These are phyloP conservation scores for Scolanthus callimorphus DNA, from an alignment of 92 coral and sea anemone genomes.

Conservation along the genomic window DNA sequence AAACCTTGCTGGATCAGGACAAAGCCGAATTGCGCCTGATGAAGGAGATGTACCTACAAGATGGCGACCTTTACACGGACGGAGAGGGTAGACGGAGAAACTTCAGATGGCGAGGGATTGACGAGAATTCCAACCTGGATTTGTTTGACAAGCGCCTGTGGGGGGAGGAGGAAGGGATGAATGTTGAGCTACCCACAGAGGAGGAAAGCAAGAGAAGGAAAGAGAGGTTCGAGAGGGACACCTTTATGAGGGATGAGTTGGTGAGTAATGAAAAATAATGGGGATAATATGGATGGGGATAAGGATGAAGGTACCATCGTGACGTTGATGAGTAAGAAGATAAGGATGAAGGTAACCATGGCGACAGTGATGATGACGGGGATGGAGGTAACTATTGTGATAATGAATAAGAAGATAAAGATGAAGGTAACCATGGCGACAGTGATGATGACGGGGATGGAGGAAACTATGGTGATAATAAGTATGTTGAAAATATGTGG, in stretches of 20 bases:
- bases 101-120: slow-evolving; percentile 94
- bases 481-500: no score
- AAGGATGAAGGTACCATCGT: no score
- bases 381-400: no score
- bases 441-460: no score
- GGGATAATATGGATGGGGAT: no score
- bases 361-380: no score
- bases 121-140: slow-evolving; percentile 78
- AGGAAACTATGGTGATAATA: no score
- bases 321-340: no score
- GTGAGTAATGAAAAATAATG: no score
- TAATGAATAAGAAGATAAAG: no score
- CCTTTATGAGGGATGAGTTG: slow-evolving; percentile 89
- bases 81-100: slow-evolving; percentile 86
- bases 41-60: slow-evolving; percentile 90
- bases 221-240: slow-evolving; percentile 87
- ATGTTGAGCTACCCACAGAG: slow-evolving; percentile 64
- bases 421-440: no score
- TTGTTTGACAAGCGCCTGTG: slow-evolving; percentile 86
- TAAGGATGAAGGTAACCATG: no score
- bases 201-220: slow-evolving; percentile 89
- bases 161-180: slow-evolving; percentile 83
- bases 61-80: slow-evolving; percentile 91
- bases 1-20: slow-evolving; percentile 83
- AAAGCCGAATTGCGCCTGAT: slow-evolving; percentile 82